A percentile compares a stretch with the other conserved stretches of the same genome.
Evolutionary conservation across 2,797 vertebrate species (phyloP).

Genomic region (Muscicapa comitata): DNA sequence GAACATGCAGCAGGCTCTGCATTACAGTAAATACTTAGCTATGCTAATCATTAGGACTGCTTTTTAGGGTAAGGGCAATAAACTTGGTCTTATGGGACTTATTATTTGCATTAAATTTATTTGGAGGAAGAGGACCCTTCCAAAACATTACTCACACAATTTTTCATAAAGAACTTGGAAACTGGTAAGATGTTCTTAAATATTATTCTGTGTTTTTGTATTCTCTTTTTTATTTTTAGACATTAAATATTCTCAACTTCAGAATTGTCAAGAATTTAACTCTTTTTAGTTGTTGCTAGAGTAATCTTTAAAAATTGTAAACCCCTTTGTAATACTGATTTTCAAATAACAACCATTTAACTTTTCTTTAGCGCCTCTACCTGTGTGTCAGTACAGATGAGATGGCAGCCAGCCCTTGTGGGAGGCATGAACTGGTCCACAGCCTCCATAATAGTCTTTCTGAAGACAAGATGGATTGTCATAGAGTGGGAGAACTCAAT

Average conservation of each 20-base stretch:
- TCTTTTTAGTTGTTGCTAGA: background rate
- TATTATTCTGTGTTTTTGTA: background rate
- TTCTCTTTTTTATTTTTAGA: background rate
- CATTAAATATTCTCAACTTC: background rate
- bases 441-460: background rate
- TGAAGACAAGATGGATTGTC: background rate
- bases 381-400: background rate
- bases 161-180: background rate
- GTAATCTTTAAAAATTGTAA: background rate
- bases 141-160: background rate
- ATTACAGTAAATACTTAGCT: background rate
- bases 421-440: background rate
- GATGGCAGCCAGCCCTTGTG: background rate
- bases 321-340: background rate
- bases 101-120: constrained; percentile 18
- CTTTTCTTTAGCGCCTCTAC: background rate
- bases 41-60: constrained; percentile 13
- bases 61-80: constrained; percentile 27
- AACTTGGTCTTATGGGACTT: background rate
- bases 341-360: background rate
- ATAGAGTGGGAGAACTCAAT: background rate
- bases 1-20: background rate
- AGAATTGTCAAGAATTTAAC: background rate
- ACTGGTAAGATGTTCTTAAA: background rate
- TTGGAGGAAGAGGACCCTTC: background rate